phyloP scores from a whole-genome alignment of 2,113 vertebrate species.

The Todiramphus saurophagus region DNA sequence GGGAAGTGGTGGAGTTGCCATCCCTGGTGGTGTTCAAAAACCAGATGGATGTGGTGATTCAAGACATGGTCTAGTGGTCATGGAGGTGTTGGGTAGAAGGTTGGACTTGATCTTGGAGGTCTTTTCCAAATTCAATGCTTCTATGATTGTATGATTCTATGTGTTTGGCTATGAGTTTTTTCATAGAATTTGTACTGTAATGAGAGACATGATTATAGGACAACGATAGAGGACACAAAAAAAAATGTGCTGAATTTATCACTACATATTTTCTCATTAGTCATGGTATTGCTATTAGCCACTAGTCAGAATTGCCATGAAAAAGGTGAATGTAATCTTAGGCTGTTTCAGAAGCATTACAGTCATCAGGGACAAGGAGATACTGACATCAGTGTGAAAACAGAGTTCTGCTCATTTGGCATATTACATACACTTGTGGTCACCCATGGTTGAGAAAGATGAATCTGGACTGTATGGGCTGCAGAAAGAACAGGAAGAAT shows the following conservation, averaged over 20 bases:
- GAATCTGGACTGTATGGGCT: background rate
- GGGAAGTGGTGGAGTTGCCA: no score
- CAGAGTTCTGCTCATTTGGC: background rate
- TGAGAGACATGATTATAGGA: background rate
- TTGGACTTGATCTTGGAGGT: no score
- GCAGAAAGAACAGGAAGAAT: background rate
- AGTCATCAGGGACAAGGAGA: background rate
- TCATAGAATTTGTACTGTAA: background rate
- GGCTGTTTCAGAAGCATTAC: background rate
- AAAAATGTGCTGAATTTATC: background rate
- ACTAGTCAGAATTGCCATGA: background rate
- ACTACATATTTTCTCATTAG: background rate
- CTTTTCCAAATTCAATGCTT: no score
- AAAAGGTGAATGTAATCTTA: background rate
- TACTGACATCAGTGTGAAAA: fast-evolving
- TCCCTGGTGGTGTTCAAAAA: no score
- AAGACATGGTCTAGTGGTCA: no score
- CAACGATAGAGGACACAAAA: background rate
- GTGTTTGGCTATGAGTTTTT: background rate
- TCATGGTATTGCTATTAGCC: background rate
- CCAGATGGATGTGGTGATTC: no score
- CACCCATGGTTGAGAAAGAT: background rate
- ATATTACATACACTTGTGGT: background rate
- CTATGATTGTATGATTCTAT: no score
- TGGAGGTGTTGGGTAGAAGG: no score